Evolutionary conservation across 2,113 vertebrate genomes (phyloP).

Genomic region (Epinephelus fuscoguttatus): DNA sequence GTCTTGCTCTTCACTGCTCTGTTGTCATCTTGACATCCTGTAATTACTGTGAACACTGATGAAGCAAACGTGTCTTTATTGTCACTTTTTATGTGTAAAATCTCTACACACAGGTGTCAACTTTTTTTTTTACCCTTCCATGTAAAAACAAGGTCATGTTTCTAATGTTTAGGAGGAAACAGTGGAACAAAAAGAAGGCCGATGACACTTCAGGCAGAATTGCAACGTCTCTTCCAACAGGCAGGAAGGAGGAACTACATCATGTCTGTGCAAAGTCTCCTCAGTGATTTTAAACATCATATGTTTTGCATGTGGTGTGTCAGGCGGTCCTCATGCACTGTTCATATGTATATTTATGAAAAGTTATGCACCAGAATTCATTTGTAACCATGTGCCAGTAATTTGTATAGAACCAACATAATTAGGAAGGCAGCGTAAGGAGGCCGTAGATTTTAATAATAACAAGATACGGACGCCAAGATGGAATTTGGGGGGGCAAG

Average conservation of each 20-base stretch:
- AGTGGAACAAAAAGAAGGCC: constrained; percentile 1
- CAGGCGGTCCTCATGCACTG: too few relatives aligned
- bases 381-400: too few relatives aligned
- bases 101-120: background rate
- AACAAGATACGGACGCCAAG: too few relatives aligned
- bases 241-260: background rate
- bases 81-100: background rate
- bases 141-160: background rate
- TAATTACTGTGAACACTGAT: background rate
- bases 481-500: too few relatives aligned
- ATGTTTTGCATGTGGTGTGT: too few relatives aligned
- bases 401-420: too few relatives aligned
- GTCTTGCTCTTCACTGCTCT: background rate
- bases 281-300: constrained; percentile 2
- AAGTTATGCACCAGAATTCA: too few relatives aligned
- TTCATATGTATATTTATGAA: too few relatives aligned
- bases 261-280: background rate
- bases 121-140: too few relatives aligned
- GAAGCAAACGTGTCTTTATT: background rate
- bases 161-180: background rate
- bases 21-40: background rate
- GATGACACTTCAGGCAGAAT: constrained; percentile 16
- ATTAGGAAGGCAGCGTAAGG: too few relatives aligned
- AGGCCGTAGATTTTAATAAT: too few relatives aligned
- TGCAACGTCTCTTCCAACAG: constrained; percentile 11